Percentiles rank a stretch among this genome's conserved stretches.
These are phyloP conservation scores for Enteromius afrohamiltoni DNA, from an alignment of 2,797 vertebrate species.

Conservation along the genomic window DNA sequence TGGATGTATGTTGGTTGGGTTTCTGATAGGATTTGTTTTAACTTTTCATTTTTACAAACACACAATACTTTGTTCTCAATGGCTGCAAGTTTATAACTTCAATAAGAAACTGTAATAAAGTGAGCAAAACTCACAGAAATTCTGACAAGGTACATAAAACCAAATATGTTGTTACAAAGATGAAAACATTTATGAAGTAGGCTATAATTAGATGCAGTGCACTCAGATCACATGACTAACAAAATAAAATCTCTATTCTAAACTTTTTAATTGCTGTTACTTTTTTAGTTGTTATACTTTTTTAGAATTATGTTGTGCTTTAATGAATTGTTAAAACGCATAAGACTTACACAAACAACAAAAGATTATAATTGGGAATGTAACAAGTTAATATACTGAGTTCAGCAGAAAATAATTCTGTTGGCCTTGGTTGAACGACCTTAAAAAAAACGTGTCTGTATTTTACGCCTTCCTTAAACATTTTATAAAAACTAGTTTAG, in stretches of 20 bases:
- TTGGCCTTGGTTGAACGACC: background rate
- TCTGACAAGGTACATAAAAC: slow-evolving; percentile 4
- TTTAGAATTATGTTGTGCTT: background rate
- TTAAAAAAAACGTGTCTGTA: background rate
- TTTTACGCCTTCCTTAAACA: background rate
- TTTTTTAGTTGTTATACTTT: background rate
- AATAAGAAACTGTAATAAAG: background rate
- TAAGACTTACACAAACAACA: background rate
- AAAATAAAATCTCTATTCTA: background rate
- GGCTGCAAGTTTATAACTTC: background rate
- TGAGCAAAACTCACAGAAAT: background rate
- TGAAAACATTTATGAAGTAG: background rate
- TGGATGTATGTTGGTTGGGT: background rate
- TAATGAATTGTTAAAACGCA: background rate
- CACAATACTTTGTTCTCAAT: background rate
- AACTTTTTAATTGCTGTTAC: background rate
- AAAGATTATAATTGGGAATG: background rate
- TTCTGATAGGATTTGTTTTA: background rate
- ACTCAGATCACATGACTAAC: background rate
- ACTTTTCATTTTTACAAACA: background rate
- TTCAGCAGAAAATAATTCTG: background rate
- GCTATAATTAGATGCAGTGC: background rate
- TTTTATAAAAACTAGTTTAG: background rate
- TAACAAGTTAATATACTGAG: background rate
- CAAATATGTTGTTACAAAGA: background rate